These are phyloP conservation scores for Drepana falcataria DNA, from an alignment of 2,888 invertebrate species.

Conservation along the genomic window DNA sequence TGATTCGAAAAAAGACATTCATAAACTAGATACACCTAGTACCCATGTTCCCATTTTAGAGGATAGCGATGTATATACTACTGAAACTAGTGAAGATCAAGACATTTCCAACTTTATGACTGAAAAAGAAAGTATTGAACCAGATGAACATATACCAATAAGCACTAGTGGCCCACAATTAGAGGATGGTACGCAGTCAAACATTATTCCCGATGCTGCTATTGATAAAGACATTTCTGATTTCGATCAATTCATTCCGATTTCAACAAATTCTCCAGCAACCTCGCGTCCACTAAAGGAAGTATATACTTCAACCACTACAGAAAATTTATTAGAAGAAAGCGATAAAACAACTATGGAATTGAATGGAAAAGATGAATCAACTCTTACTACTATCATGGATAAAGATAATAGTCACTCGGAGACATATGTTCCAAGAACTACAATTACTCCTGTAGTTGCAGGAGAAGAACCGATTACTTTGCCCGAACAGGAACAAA, in stretches of 20 bases:
- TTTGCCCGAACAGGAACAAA: conserved; percentile 4
- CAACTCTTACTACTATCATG: conserved; percentile 2
- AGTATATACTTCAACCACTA: not conserved
- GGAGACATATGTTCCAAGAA: not conserved
- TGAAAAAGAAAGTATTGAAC: conserved; percentile 10
- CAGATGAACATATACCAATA: not conserved
- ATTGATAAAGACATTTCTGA: conserved; percentile 28
- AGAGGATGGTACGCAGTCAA: conserved; percentile 29
- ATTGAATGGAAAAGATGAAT: not conserved
- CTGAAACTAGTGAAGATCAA: conserved; percentile 1
- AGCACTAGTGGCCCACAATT: conserved; percentile 37
- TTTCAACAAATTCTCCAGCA: not conserved
- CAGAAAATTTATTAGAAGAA: conserved; percentile 11
- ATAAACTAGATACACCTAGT: not conserved
- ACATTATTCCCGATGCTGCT: conserved; percentile 43
- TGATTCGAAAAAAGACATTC: not conserved
- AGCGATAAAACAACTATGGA: conserved; percentile 10
- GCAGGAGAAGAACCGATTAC: not conserved
- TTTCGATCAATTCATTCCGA: not conserved
- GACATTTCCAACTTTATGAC: conserved; percentile 1
- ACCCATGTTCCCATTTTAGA: conserved; percentile 11
- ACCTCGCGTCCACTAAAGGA: not conserved
- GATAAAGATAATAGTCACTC: conserved; percentile 21
- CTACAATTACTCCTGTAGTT: not conserved
- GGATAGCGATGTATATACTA: not conserved